A percentile compares a stretch with the other conserved stretches of the same genome.
Conservation (phyloP, 2,113 vertebrate genomes). For the Oreochromis niloticus region DNA sequence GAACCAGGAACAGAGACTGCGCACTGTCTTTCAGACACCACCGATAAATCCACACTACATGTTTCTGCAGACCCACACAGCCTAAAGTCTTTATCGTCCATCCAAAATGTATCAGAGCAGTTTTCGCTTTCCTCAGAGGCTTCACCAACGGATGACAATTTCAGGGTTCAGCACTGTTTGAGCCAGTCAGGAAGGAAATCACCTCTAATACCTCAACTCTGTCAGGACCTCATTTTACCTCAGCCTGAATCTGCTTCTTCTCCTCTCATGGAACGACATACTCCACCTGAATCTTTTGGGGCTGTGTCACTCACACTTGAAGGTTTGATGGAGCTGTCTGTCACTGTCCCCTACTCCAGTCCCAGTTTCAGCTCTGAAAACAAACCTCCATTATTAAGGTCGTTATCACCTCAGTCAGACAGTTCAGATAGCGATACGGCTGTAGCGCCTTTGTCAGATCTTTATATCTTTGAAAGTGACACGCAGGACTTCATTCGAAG, state of each 20-base stretch:
- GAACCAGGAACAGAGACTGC: not conserved
- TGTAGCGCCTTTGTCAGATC: constrained; percentile 20
- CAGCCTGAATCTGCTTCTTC: not conserved
- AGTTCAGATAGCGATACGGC: constrained; percentile 20
- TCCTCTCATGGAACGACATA: not conserved
- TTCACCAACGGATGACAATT: not conserved
- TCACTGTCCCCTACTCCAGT: not conserved
- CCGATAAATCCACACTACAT: not conserved
- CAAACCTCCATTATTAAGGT: not conserved
- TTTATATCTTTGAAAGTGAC: constrained; percentile 61
- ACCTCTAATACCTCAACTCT: not conserved
- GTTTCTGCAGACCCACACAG: not conserved
- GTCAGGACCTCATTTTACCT: not conserved
- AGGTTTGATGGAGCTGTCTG: not conserved
- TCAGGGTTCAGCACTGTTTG: not conserved
- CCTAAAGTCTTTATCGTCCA: not conserved
- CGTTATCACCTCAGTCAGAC: constrained; percentile 13
- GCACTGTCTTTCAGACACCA: not conserved
- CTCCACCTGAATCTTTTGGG: not conserved
- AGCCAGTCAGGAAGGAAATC: not conserved
- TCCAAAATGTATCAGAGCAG: not conserved
- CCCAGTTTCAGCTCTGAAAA: not conserved
- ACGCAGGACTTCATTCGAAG: constrained; percentile 25
- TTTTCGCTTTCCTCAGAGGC: not conserved
- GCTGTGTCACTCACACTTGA: not conserved